Evolutionary conservation across 2,888 invertebrate species (phyloP).

Genomic region (Diloba caeruleocephala): DNA sequence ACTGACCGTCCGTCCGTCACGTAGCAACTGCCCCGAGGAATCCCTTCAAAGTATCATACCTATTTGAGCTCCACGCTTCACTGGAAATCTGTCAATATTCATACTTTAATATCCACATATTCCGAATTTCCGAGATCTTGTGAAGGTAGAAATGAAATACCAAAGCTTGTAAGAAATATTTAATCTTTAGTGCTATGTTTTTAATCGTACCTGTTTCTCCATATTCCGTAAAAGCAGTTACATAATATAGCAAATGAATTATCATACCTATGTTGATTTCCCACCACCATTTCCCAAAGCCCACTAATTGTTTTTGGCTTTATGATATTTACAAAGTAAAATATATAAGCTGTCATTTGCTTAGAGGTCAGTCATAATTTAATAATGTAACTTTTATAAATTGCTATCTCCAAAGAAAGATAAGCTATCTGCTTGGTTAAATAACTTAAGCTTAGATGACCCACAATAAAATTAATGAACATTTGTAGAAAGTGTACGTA

Average conservation of each 20-base stretch:
- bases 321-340: neutral
- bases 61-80: slow-evolving; percentile 78
- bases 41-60: slow-evolving; percentile 72
- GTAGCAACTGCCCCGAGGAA: slow-evolving; percentile 75
- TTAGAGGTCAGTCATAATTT: no score
- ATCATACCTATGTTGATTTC: slow-evolving; percentile 30
- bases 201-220: neutral
- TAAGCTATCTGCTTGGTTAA: no score
- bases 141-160: slow-evolving; percentile 48
- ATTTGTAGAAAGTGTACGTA: slow-evolving; percentile 67
- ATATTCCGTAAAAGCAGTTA: neutral
- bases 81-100: slow-evolving; percentile 73
- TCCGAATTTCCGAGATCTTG: slow-evolving; percentile 49
- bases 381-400: neutral
- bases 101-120: slow-evolving; percentile 64
- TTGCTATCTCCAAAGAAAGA: neutral
- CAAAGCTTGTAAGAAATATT: slow-evolving; percentile 26
- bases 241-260: slow-evolving; percentile 19
- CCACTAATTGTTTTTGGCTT: slow-evolving; percentile 44
- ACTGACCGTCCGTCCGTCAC: slow-evolving; percentile 76
- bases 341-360: no score
- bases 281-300: slow-evolving; percentile 58
- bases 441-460: slow-evolving; percentile 17
- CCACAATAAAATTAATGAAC: slow-evolving; percentile 57
- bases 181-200: slow-evolving; percentile 11